phyloP scores from a whole-genome alignment of 2,113 vertebrate genomes.

The Phaethornis superciliosus region DNA sequence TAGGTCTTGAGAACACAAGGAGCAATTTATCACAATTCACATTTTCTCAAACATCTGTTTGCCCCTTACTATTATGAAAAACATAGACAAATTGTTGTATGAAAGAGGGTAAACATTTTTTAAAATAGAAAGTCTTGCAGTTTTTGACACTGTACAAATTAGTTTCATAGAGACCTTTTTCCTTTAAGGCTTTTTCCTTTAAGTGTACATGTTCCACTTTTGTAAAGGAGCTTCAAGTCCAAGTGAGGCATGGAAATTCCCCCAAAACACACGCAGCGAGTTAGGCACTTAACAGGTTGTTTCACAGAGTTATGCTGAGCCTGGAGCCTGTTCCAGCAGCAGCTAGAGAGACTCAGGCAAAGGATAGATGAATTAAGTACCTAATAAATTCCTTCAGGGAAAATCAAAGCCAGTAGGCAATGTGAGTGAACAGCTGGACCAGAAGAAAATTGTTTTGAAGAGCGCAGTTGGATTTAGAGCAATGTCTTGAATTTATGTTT shows the following conservation, averaged over 20 bases:
- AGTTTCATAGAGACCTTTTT: background rate
- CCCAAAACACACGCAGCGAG: background rate
- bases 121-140: background rate
- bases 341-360: background rate
- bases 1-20: background rate
- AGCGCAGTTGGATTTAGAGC: background rate
- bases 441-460: background rate
- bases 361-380: background rate
- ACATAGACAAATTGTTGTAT: background rate
- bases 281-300: background rate
- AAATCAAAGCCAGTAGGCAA: background rate
- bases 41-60: background rate
- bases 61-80: background rate
- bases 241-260: background rate
- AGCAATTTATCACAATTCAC: background rate
- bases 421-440: background rate
- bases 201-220: background rate
- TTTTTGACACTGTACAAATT: background rate
- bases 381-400: background rate
- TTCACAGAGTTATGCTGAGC: background rate
- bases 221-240: background rate
- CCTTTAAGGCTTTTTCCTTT: background rate
- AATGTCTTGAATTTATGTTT: background rate
- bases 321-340: background rate
- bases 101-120: background rate